Evolutionary conservation across 2,113 vertebrate species (phyloP).

Genomic region (Microcebus tavaratra): DNA sequence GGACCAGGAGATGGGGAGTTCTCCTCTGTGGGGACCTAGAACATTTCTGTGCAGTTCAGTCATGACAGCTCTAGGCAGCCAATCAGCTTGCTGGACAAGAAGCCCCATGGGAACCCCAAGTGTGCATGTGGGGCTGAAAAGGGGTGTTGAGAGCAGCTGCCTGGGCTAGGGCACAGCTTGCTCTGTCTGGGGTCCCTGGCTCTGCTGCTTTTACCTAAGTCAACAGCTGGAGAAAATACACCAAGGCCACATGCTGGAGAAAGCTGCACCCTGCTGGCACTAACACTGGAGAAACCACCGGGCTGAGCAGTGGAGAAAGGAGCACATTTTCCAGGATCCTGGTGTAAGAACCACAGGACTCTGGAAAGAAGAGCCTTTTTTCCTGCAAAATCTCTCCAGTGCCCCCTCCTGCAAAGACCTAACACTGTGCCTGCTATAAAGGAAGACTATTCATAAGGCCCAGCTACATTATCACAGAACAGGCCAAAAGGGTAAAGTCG

Average conservation of each 20-base stretch:
- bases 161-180: background rate
- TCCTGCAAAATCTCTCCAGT: background rate
- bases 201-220: background rate
- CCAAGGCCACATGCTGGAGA: background rate
- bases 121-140: background rate
- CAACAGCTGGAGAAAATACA: background rate
- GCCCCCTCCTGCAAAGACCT: background rate
- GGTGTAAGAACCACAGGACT: background rate
- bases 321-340: background rate
- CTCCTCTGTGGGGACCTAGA: background rate
- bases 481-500: accelerated
- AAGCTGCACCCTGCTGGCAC: background rate
- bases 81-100: background rate
- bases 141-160: background rate
- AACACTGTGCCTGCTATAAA: background rate
- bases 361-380: background rate
- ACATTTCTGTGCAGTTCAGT: background rate
- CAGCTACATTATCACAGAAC: background rate
- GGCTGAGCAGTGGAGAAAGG: background rate
- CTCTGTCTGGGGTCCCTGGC: background rate
- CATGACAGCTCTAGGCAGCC: background rate
- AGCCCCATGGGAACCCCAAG: too few relatives aligned
- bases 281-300: background rate
- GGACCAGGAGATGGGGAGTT: background rate
- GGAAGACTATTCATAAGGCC: background rate